Percentiles rank a stretch among this genome's conserved stretches.
Evolutionary conservation across 2,113 vertebrate genomes (phyloP).

Genomic region (Oenanthe melanoleuca): DNA sequence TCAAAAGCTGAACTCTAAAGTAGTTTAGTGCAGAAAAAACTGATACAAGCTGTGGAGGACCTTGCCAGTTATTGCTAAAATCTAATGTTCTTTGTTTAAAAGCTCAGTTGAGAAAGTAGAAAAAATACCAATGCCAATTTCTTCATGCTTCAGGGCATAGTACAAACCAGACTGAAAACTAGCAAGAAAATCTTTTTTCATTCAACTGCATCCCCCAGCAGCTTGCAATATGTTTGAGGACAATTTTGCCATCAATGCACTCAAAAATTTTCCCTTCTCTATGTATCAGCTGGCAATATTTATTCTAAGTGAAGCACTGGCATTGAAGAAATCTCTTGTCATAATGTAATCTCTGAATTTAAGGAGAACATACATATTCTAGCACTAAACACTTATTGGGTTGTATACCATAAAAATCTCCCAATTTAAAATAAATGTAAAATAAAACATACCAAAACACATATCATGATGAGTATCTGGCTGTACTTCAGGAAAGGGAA

Average conservation of each 20-base stretch:
- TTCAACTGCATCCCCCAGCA: background rate
- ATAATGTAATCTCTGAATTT: background rate
- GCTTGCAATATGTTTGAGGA: background rate
- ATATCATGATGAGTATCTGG: background rate
- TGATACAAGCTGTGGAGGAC: background rate
- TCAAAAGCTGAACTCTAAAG: background rate
- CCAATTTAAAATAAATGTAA: background rate
- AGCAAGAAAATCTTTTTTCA: background rate
- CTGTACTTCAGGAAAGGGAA: background rate
- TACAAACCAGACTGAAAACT: background rate
- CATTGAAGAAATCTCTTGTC: background rate
- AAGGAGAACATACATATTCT: background rate
- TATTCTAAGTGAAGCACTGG: background rate
- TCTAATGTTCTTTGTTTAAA: background rate
- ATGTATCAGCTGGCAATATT: background rate
- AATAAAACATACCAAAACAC: background rate
- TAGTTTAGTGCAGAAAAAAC: background rate
- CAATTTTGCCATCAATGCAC: background rate
- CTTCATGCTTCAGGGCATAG: background rate
- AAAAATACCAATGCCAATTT: background rate
- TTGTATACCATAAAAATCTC: background rate
- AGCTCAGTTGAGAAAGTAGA: background rate
- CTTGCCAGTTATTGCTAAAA: background rate
- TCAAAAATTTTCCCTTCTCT: background rate
- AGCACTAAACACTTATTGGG: background rate